phyloP scores from a whole-genome alignment of 2,113 vertebrate genomes.

The Vireo altiloquus region DNA sequence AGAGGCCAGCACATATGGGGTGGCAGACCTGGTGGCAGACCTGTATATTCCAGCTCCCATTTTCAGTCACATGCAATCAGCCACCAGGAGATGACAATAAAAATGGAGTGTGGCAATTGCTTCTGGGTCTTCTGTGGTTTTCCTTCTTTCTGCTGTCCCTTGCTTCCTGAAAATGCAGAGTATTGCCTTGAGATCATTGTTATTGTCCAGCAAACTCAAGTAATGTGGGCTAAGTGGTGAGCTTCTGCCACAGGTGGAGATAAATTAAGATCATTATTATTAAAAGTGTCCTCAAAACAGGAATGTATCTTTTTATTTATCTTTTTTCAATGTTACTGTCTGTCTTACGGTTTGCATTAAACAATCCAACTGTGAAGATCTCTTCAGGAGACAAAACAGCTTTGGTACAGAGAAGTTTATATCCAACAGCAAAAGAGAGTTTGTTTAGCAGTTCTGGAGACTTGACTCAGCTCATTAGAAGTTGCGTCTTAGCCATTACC shows the following conservation, averaged over 20 bases:
- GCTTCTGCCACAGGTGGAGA: neutral
- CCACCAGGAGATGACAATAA: neutral
- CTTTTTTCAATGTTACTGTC: neutral
- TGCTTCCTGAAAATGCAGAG: neutral
- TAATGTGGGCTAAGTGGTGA: neutral
- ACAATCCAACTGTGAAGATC: neutral
- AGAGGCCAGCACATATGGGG: neutral
- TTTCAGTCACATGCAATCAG: neutral
- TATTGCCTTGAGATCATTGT: neutral
- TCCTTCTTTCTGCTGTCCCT: neutral
- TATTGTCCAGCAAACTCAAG: neutral
- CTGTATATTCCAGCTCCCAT: rapidly evolving
- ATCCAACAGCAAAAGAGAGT: neutral
- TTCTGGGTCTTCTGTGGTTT: neutral
- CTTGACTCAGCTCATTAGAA: neutral
- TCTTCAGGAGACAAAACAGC: neutral
- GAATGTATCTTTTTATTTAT: neutral
- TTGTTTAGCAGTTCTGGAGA: neutral
- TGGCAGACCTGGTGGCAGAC: neutral
- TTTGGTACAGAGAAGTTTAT: neutral
- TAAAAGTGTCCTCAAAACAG: neutral
- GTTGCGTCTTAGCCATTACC: neutral
- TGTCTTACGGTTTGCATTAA: neutral
- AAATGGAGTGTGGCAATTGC: neutral
- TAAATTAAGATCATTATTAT: neutral